Conservation (phyloP, 2,797 vertebrate genomes). For the Intellagama lesueurii region DNA sequence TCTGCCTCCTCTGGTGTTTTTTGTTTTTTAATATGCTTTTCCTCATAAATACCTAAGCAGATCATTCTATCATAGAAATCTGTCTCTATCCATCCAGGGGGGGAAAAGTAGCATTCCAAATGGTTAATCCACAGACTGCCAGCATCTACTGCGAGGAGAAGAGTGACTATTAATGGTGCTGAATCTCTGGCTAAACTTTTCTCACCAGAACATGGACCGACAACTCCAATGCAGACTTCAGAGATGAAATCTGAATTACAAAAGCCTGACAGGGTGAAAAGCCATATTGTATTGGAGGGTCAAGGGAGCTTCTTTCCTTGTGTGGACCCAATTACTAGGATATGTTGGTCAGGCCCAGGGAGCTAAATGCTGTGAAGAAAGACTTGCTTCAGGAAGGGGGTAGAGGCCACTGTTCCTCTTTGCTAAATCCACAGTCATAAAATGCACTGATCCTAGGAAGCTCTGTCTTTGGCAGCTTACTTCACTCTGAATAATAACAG, state of each 20-base stretch:
- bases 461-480: slow-evolving; percentile 31
- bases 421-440: slow-evolving; percentile 20
- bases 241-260: slow-evolving; percentile 22
- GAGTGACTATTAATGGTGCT: neutral
- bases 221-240: slow-evolving; percentile 16
- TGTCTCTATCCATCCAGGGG: neutral
- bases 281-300: neutral
- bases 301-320: slow-evolving; percentile 34
- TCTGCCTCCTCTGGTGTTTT: neutral
- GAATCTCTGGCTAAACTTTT: slow-evolving; percentile 22
- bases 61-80: neutral
- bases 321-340: neutral
- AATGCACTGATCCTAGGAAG: neutral
- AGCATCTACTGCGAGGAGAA: neutral
- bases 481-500: slow-evolving; percentile 26
- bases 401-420: neutral
- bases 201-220: slow-evolving; percentile 15
- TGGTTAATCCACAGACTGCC: neutral
- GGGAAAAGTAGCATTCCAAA: neutral
- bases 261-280: slow-evolving; percentile 38
- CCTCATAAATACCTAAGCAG: neutral
- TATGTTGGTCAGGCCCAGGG: neutral
- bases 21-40: neutral
- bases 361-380: slow-evolving; percentile 33
- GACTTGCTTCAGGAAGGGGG: slow-evolving; percentile 23